phyloP scores from a whole-genome alignment of 2,797 vertebrate species.

The Jordanella pulchra region DNA sequence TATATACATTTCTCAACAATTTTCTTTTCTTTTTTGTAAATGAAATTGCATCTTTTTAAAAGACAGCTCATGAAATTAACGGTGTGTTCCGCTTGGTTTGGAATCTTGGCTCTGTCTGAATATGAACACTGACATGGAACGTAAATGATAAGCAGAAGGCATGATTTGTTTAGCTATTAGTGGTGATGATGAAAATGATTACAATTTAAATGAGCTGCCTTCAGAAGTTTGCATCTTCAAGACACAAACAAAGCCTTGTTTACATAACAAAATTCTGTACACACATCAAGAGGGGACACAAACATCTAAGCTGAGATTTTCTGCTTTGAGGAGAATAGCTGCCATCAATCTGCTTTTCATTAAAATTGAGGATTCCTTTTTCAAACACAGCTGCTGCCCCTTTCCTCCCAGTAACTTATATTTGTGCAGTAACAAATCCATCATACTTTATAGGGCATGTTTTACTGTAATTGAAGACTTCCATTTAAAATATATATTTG shows the following conservation, averaged over 20 bases:
- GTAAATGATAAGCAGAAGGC: constrained; percentile 17
- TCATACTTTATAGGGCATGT: constrained; percentile 9
- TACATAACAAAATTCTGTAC: constrained; percentile 18
- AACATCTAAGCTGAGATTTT: constrained; percentile 7
- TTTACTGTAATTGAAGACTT: constrained; percentile 14
- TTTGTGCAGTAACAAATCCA: constrained; percentile 26
- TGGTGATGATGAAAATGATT: constrained; percentile 30
- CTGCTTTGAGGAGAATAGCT: constrained; percentile 28
- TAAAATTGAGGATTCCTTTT: constrained; percentile 29
- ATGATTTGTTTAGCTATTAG: constrained; percentile 7
- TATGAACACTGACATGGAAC: constrained; percentile 11
- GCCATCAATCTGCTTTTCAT: constrained; percentile 50
- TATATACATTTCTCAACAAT: neutral
- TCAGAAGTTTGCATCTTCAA: constrained; percentile 13
- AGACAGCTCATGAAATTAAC: constrained; percentile 15
- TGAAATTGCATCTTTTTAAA: neutral
- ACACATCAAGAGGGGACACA: neutral
- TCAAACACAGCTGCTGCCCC: constrained; percentile 30
- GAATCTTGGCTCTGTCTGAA: constrained; percentile 13
- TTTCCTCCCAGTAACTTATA: constrained; percentile 18
- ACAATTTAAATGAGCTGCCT: constrained; percentile 2
- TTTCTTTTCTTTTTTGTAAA: constrained; percentile 1
- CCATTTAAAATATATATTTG: neutral
- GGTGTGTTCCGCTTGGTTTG: neutral
- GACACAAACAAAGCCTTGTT: constrained; percentile 40